Percentiles rank a stretch among this genome's conserved stretches.
phyloP scores from a whole-genome alignment of 2,113 vertebrate genomes.

The Podilymbus podiceps region DNA sequence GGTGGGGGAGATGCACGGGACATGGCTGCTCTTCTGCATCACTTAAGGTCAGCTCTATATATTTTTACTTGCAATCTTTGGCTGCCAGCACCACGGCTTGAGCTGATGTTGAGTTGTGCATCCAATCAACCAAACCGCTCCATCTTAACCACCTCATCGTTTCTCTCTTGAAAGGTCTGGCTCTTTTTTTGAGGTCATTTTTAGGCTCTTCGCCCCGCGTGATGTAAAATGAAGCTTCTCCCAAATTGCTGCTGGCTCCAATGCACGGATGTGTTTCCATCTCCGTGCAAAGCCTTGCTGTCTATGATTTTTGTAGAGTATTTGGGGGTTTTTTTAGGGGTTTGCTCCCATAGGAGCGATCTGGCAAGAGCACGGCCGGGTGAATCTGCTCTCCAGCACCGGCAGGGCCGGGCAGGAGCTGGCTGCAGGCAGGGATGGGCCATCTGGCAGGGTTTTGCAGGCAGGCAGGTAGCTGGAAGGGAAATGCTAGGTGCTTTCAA shows the following conservation, averaged over 20 bases:
- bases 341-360: not conserved
- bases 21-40: not conserved
- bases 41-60: not conserved
- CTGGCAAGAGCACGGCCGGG: not conserved
- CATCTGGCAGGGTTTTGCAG: not conserved
- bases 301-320: not conserved
- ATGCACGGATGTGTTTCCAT: accelerated
- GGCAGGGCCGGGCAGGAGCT: not conserved
- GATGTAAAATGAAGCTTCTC: not conserved
- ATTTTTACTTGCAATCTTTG: not conserved
- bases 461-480: not conserved
- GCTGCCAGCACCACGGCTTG: not conserved
- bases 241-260: accelerated
- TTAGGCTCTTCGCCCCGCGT: accelerated
- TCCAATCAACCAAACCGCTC: not conserved
- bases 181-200: not conserved
- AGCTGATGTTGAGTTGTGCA: not conserved
- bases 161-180: not conserved
- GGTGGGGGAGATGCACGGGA: not conserved
- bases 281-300: accelerated
- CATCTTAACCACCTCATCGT: accelerated
- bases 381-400: not conserved
- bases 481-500: not conserved
- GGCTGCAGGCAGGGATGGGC: not conserved
- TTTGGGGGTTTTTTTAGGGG: not conserved